Conservation (phyloP, 2,113 vertebrate genomes). For the Chelonoidis abingdonii region DNA sequence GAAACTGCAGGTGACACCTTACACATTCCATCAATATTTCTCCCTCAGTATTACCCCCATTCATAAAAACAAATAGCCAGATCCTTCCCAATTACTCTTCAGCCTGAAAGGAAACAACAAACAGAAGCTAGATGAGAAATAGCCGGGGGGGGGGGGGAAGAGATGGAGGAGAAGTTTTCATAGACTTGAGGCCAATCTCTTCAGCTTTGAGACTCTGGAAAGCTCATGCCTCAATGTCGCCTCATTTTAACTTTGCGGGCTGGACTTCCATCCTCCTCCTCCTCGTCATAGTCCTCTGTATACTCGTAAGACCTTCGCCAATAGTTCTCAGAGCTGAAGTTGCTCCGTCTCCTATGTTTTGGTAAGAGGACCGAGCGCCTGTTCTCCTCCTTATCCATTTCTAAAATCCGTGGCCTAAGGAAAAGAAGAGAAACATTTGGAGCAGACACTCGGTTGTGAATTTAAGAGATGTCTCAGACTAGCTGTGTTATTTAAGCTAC, state of each 20-base stretch:
- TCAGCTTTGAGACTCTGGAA: conserved; percentile 49
- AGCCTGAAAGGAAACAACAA: conserved; percentile 74
- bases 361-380: conserved; percentile 88
- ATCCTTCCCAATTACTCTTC: conserved; percentile 77
- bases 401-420: conserved; percentile 91
- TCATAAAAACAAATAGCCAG: conserved; percentile 65
- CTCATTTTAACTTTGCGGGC: conserved; percentile 96
- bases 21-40: conserved; percentile 48
- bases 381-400: conserved; percentile 99
- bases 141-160: conserved; percentile 59
- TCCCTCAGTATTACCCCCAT: conserved; percentile 66
- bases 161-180: conserved; percentile 71
- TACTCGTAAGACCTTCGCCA: conserved; percentile 87
- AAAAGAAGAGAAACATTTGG: background rate
- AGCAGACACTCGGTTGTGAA: background rate
- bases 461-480: background rate
- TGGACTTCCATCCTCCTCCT: conserved; percentile 82
- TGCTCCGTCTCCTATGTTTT: conserved; percentile 83
- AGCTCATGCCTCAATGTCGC: conserved; percentile 86
- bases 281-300: conserved; percentile 77
- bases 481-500: background rate
- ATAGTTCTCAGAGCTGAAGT: conserved; percentile 91
- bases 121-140: conserved; percentile 74
- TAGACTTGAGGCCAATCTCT: conserved; percentile 62
- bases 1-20: conserved; percentile 43